Evolutionary conservation across 2,888 invertebrate genomes (phyloP), one percentile per base, ranked within the genome.

Genomic region (Platycnemis pennipes): DNA sequence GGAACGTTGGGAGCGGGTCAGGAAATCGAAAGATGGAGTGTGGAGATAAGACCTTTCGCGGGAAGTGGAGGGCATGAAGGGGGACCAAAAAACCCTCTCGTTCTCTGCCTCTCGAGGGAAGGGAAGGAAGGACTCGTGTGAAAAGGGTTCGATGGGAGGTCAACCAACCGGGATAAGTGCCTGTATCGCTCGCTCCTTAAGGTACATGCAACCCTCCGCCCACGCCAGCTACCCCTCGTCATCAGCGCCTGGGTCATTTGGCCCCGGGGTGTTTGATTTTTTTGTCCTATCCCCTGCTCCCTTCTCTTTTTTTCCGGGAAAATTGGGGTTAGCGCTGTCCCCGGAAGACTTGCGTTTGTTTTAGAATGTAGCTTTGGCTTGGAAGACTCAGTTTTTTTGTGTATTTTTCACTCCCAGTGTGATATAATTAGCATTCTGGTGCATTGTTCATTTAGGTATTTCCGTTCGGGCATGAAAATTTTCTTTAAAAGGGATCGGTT

Each of bases 161-260:
- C 31, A 77, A 77, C 77, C 77, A 77, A 77, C 77, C 77, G 37
- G 77, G 77, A 77, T 77, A 77, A 77, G 77, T 77, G 77, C 77
- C 77, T 77, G 77, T 77, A 77, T 77, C 77, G 77, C 77, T n/a
- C 77, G 1, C 37, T 77, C 37, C 77, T 37, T 37, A 77, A 31
- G 77, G 31, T 77, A 37, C 77, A 16, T 37, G 63, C 63, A 5
- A 53, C 63, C 63, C 19, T n/a, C 63, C n/a, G 2, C 63, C 63
- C 63, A 8, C 5, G 56, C 63, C n/a, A n/a, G 7, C 26, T 63
- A 7, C 77, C 37, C 37, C 13, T 77, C 77, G 26, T 77, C 77
- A 77, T 77, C 77, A 77, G 37, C 77, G 77, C 77, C 77, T 37
- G 77, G 37, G 77, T 77, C 77, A 77, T 77, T 77, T 77, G 77